Base-by-base conservation (phyloP, 2,113 vertebrate genomes). In the Solea solea region DNA sequence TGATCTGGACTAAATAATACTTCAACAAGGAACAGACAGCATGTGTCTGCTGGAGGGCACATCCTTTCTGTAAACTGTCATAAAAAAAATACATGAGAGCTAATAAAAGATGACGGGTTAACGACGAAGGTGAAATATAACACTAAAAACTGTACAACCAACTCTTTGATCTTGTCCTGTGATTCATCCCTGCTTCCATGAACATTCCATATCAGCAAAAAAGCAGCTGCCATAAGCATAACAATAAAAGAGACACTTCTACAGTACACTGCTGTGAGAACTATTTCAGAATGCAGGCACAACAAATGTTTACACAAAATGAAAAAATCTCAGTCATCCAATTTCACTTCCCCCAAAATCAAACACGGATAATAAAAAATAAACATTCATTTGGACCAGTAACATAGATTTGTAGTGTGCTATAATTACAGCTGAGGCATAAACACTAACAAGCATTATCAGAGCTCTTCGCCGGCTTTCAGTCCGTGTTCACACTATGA, bases 371-470 rank as follows among this genome's bases (percentile, higher is more conserved):
- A 68, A 48, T n/a, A 87, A 85, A 83, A 76, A 60, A 80, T 5
- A 79, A 81, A 82, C 78, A 86, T 85, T 87, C 55, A 78, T 51
- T 63, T 66, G 65, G 76, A 85, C 65, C 39, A 45, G n/a, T 78
- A 68, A 76, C 40, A 16, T 28, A 71, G 45, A 64, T 71, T 45
- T 71, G 16, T 3, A 15, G 61, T 67, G 66, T 67, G 58, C 72
- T 56, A 78, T 69, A 77, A 73, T 63, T 73, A 80, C 80, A 78
- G 69, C 56, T 4, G 9, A 74, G 48, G 45, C 46, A 59, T 55
- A 78, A 62, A 66, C 54, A 65, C 58, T 70, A 40, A 70, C 13
- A 9, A 59, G 56, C 16, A 7, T 59, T 14, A 83, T 49, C 25
- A 9, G 39, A 63, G 59, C 21, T 21, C 1, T 21, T 21, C 21